Conservation (phyloP, 2,797 vertebrate genomes). For the Poeciliopsis gracilis region DNA sequence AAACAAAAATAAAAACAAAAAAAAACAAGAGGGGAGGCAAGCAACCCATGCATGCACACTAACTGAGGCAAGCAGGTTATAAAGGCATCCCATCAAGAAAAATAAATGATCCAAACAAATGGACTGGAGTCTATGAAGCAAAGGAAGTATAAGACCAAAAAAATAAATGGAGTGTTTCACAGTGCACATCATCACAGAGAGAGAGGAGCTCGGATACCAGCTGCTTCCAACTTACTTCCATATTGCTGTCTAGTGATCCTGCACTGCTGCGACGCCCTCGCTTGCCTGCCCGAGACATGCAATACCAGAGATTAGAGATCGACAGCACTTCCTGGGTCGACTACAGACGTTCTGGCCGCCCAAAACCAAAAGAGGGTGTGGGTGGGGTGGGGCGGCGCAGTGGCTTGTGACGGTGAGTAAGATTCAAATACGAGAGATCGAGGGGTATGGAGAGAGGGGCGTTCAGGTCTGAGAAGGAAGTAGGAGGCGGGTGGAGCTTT, state of each 20-base stretch:
- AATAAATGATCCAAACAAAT: slow-evolving; percentile 77
- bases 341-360: slow-evolving; percentile 77
- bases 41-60: slow-evolving; percentile 92
- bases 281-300: slow-evolving; percentile 99
- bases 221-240: slow-evolving; percentile 99
- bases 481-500: slow-evolving; percentile 54
- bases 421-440: slow-evolving; percentile 59
- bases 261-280: slow-evolving; percentile 98
- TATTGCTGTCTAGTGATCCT: slow-evolving; percentile 99
- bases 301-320: slow-evolving; percentile 99
- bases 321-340: slow-evolving; percentile 84
- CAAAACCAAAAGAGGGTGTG: slow-evolving; percentile 74
- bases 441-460: slow-evolving; percentile 41
- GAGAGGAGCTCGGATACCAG: slow-evolving; percentile 89
- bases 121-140: slow-evolving; percentile 80
- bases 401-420: slow-evolving; percentile 72
- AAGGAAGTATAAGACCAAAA: slow-evolving; percentile 86
- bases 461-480: slow-evolving; percentile 52
- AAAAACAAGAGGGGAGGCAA: slow-evolving; percentile 66
- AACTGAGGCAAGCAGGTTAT: slow-evolving; percentile 89
- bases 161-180: slow-evolving; percentile 81
- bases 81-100: slow-evolving; percentile 77
- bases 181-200: slow-evolving; percentile 92
- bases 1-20: too few species aligned
- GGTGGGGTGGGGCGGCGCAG: slow-evolving; percentile 62